Evolutionary conservation across 2,113 vertebrate genomes (phyloP), one percentile per base, ranked within the genome.

Genomic region (Notothenia coriiceps): DNA sequence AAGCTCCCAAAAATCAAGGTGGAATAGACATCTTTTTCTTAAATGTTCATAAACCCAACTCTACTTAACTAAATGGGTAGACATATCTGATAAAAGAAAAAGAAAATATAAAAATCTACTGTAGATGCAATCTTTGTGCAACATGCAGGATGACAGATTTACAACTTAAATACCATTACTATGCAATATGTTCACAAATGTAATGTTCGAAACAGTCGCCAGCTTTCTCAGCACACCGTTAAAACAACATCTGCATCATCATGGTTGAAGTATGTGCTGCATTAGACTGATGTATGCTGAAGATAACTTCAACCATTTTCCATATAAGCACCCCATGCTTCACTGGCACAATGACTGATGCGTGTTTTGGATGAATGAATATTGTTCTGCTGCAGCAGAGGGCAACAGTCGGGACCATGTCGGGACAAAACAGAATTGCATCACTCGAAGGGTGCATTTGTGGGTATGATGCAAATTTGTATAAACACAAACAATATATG

Each of bases 271-370:
- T 8, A 29, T 22, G 46, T 57, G 51, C 40, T 25, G 50, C 46
- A 51, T 75, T 50, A 76, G 33, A 82, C 71, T 63, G 60, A 10
- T 20, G 18, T 2, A 14, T 2, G 25, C 8, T 57, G 50, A 57
- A 64, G 52, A 70, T 66, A 55, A 50, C 61, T 49, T 47, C 77
- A 88, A 82, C 56, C n/a, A 29, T 47, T 82, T 86, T 77, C 64
- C 77, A 75, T 88, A 81, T 77, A 46, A 72, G 56, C 55, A 49
- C n/a, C 35, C 18, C 12, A 10, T 74, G 65, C 77, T 82, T 83
- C 49, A 79, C 46, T 74, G 74, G 60, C 63, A 20, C 33, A 51
- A 10, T 46, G 35, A 80, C 49, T 44, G 70, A 76, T 57, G 70
- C 57, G 65, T 51, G 65, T 68, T 80, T 49, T 63, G 57, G 51